A percentile compares a stretch with the other conserved stretches of the same genome.
Evolutionary conservation across 2,113 vertebrate genomes (phyloP).

Genomic region (Falcunculus frontatus): DNA sequence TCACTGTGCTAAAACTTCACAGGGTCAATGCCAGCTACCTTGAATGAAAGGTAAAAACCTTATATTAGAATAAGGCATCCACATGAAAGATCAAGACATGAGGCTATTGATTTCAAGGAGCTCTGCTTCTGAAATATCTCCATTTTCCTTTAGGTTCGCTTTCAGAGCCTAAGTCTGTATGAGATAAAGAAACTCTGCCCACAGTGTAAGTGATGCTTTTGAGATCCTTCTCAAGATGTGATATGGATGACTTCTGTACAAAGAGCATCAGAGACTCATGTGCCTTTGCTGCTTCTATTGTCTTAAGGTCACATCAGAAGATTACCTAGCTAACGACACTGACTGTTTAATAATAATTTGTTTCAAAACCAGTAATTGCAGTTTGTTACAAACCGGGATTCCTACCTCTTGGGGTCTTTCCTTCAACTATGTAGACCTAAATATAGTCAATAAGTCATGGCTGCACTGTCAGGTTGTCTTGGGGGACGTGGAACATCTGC

Average conservation of each 20-base stretch:
- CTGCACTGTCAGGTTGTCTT: neutral
- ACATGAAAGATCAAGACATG: neutral
- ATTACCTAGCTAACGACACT: neutral
- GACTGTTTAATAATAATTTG: neutral
- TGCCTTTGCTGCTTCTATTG: neutral
- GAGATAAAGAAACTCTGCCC: neutral
- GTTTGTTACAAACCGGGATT: neutral
- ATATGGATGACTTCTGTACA: neutral
- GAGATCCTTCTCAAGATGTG: neutral
- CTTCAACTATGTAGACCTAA: neutral
- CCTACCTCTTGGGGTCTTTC: neutral
- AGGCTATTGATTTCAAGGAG: neutral
- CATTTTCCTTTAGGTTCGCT: neutral
- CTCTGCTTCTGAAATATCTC: neutral
- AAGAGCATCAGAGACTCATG: neutral
- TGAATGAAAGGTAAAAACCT: neutral
- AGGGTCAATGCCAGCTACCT: neutral
- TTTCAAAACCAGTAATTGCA: neutral
- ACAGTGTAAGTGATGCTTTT: neutral
- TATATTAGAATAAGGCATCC: neutral
- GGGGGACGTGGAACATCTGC: neutral
- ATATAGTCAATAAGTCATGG: neutral
- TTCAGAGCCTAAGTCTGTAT: neutral
- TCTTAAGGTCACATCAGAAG: neutral
- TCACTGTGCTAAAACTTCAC: neutral